These are phyloP conservation scores for Melieria crassipennis DNA, from an alignment of 2,888 invertebrate genomes.

Conservation along the genomic window DNA sequence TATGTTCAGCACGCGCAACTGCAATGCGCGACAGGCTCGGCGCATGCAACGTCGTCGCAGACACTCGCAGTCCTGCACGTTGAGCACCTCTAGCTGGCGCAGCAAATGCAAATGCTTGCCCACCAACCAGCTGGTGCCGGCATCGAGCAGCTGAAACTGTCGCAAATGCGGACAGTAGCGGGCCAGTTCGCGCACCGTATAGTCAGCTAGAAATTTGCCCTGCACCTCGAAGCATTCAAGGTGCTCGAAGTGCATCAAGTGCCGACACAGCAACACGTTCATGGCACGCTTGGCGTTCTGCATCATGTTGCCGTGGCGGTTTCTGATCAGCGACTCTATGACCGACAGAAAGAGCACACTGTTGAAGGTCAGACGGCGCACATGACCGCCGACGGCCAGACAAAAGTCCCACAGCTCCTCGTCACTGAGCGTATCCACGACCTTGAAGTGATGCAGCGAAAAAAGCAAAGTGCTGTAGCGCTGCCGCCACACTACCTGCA, in stretches of 20 bases:
- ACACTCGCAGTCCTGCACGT: conserved; percentile 40
- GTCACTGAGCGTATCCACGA: conserved; percentile 8
- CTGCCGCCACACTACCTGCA: conserved; percentile 27
- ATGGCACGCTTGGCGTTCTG: conserved; percentile 40
- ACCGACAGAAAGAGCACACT: conserved; percentile 25
- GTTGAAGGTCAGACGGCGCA: conserved; percentile 21
- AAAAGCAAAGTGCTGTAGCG: conserved; percentile 22
- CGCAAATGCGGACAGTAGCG: conserved; percentile 39
- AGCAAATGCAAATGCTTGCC: conserved; percentile 40
- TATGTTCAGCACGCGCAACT: conserved; percentile 38
- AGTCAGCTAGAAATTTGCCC: conserved; percentile 43
- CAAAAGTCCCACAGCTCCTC: conserved; percentile 33
- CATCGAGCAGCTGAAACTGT: conserved; percentile 38
- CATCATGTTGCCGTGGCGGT: conserved; percentile 36
- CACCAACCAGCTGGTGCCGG: conserved; percentile 37
- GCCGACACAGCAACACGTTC: conserved; percentile 40
- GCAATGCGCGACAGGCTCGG: conserved; percentile 19
- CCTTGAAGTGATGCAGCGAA: conserved; percentile 25
- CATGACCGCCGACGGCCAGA: conserved; percentile 21
- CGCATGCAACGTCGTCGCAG: conserved; percentile 34
- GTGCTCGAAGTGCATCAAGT: conserved; percentile 39
- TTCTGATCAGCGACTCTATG: conserved; percentile 17
- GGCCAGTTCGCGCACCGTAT: conserved; percentile 37
- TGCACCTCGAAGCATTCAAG: conserved; percentile 36
- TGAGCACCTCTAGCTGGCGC: conserved; percentile 37